Percentiles rank a stretch among this genome's conserved stretches.
These are phyloP conservation scores for Caenorhabditis drosophilae DNA, from an alignment of 2,888 invertebrate genomes.

Conservation along the genomic window DNA sequence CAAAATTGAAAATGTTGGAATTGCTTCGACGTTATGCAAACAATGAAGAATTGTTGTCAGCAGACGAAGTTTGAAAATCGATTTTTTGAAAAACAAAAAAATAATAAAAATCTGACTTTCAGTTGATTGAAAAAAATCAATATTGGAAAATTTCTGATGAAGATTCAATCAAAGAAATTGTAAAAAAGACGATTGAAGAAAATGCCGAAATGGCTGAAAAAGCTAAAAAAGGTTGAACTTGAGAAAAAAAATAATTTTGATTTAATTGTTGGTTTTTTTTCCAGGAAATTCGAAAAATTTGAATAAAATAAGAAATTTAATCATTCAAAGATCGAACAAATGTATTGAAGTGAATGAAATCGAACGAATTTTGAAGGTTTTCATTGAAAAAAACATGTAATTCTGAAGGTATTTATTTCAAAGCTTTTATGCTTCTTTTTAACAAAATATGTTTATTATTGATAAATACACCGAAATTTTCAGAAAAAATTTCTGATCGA, in stretches of 20 bases:
- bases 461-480: too few species aligned
- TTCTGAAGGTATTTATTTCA: too few species aligned
- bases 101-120: constrained; percentile 20
- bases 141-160: constrained; percentile 41
- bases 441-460: too few species aligned
- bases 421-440: too few species aligned
- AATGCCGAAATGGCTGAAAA: constrained; percentile 27
- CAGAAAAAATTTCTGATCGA: too few species aligned
- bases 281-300: constrained; percentile 43
- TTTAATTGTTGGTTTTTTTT: constrained; percentile 9
- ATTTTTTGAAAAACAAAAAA: too few species aligned
- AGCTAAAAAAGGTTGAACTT: constrained; percentile 6
- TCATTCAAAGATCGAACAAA: constrained; percentile 45
- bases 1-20: constrained; percentile 44
- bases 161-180: constrained; percentile 16
- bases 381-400: too few species aligned
- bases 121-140: constrained; percentile 24
- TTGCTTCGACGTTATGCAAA: constrained; percentile 33
- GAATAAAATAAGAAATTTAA: constrained; percentile 47
- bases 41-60: constrained; percentile 8
- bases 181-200: constrained; percentile 10
- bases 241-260: not conserved
- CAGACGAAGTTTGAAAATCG: constrained; percentile 13
- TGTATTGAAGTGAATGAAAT: constrained; percentile 53
- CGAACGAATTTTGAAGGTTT: constrained; percentile 8